These are phyloP conservation scores for Chaetogeoica ovagalla DNA, from an alignment of 2,888 invertebrate species.

Conservation along the genomic window DNA sequence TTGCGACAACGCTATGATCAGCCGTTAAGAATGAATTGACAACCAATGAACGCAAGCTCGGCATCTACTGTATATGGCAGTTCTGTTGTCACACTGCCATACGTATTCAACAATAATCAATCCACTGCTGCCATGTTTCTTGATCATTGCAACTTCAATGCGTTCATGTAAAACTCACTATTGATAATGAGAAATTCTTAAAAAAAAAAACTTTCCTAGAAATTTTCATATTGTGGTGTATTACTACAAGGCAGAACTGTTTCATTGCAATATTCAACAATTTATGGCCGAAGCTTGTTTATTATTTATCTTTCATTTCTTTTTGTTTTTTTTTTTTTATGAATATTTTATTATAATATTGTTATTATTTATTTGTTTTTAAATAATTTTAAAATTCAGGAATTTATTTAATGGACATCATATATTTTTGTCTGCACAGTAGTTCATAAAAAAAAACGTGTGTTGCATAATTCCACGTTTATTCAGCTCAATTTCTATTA, in stretches of 20 bases:
- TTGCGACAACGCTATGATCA: conserved; percentile 49
- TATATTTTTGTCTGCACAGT: conserved; percentile 49
- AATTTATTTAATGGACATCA: conserved; percentile 34
- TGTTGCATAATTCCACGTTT: conserved; percentile 45
- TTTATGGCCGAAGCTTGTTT: conserved; percentile 47
- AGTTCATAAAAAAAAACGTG: conserved; percentile 40
- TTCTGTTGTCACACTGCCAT: conserved; percentile 51
- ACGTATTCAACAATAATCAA: conserved; percentile 49
- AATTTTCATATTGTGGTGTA: conserved; percentile 8
- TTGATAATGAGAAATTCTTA: conserved; percentile 14
- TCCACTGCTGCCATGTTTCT: conserved; percentile 50
- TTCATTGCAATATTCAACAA: conserved; percentile 24
- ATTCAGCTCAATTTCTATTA: conserved; percentile 49
- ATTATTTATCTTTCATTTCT: conserved; percentile 34
- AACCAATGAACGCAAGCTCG: conserved; percentile 51
- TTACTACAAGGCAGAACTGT: conserved; percentile 33
- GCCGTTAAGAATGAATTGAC: conserved; percentile 51
- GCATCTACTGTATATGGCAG: conserved; percentile 50
- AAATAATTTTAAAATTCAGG: conserved; percentile 30
- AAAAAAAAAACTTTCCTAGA: conserved; percentile 16
- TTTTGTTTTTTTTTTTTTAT: conserved; percentile 13
- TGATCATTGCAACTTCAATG: conserved; percentile 48
- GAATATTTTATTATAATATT: conserved; percentile 26
- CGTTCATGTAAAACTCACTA: conserved; percentile 37
- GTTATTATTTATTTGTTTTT: conserved; percentile 31